Base-by-base conservation (phyloP, 1,140 invertebrate genomes). In the Stegodyphus mimosarum region DNA sequence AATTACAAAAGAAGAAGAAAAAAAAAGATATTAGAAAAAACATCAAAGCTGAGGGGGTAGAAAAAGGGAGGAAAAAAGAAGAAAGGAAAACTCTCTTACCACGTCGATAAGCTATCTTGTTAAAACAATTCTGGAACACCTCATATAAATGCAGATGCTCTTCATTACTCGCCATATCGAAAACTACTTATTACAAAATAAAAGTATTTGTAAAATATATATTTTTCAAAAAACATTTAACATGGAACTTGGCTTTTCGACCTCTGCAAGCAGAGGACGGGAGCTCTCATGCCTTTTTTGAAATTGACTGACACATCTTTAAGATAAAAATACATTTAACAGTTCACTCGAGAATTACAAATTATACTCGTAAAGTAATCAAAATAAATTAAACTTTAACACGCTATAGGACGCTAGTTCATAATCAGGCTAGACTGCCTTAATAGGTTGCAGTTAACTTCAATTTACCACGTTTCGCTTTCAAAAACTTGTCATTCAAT, bases 91-190 rank as follows among this genome's bases (percentile, higher is more conserved):
- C 33, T 33, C 50, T 77, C 93, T 94, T 91, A 95, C 94, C 94
- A 89, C 94, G 93, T 92, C 96, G 95, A 92, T 97, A 97, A 89
- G 96, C 96, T 91, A 97, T 97, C 94, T 97, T 97, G 93, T 97
- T 97, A 92, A 98, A 98, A 93, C 96, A 98, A 93, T 96, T 97
- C 92, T 97, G 96, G 94, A 98, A 98, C 93, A 98, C 96, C 93
- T 97, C 96, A 93, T 97, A 97, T 92, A 97, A 94, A 93, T 95
- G 95, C 95, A 97, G 96, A 91, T 96, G 96, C 92, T 97, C 96
- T 93, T 97, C 96, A 93, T 97, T 96, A 93, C 95, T 96, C 91
- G 95, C 95, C 93, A 85, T 85, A 15, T 15, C 17, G 17, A 52
- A 63, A 53, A 18, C 55, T 74, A 67, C n/a, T 83, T 53, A 52